Percentiles rank a stretch among this genome's conserved stretches.
phyloP scores from a whole-genome alignment of 2,888 invertebrate species.

The Lasioglossum oenotherae region DNA sequence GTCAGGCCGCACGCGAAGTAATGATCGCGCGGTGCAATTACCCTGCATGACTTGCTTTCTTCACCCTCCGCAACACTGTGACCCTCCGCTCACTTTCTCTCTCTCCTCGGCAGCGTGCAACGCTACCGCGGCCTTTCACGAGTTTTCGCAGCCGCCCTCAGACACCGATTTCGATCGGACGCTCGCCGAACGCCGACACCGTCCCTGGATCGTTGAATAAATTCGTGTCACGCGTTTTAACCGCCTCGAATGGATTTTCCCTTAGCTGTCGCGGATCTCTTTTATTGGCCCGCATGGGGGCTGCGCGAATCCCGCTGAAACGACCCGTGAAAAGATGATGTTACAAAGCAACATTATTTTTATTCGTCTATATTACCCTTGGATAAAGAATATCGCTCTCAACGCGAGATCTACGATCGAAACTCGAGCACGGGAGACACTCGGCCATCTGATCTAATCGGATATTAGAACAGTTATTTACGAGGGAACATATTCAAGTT shows the following conservation, averaged over 20 bases:
- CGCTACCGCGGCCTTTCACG: conserved; percentile 46
- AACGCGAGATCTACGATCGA: neutral
- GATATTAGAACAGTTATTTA: neutral
- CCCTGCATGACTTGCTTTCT: conserved; percentile 82
- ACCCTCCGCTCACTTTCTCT: conserved; percentile 59
- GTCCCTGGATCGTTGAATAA: conserved; percentile 34
- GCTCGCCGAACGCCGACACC: conserved; percentile 23
- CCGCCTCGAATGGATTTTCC: conserved; percentile 16
- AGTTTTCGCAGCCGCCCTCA: conserved; percentile 61
- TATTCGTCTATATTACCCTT: neutral
- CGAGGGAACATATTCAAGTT: neutral
- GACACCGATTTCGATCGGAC: conserved; percentile 59
- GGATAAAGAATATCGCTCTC: neutral
- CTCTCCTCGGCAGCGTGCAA: neutral
- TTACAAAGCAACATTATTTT: neutral
- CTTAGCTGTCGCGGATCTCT: neutral
- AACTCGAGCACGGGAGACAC: neutral
- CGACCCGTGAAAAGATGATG: neutral
- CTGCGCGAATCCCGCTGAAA: neutral
- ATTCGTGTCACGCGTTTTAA: conserved; percentile 47
- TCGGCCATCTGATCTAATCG: neutral
- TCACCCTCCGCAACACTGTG: conserved; percentile 73
- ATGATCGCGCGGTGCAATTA: conserved; percentile 80
- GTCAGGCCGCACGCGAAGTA: conserved; percentile 71
- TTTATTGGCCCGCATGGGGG: neutral